phyloP scores from a whole-genome alignment of 2,888 invertebrate genomes.

The Ennomos quercinarius region DNA sequence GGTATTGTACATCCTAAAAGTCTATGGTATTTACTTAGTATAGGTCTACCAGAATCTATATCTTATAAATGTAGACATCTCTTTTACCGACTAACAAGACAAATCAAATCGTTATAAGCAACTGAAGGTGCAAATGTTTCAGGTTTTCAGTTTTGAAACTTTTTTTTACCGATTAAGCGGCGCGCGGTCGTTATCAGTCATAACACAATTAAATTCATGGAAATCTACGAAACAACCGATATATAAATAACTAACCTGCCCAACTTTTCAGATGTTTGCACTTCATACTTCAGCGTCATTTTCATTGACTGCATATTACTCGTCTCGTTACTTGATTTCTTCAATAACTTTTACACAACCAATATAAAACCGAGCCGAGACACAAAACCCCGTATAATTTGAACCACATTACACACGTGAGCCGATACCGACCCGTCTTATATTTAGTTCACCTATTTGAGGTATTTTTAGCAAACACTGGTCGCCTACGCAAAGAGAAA shows the following conservation, averaged over 20 bases:
- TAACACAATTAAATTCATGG: too few relatives aligned
- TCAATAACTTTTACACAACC: slow-evolving; percentile 14
- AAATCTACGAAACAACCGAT: too few relatives aligned
- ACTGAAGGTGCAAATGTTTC: too few relatives aligned
- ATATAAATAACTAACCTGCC: slow-evolving; percentile 63
- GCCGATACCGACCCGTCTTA: slow-evolving; percentile 36
- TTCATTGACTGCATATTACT: slow-evolving; percentile 29
- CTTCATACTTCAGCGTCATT: slow-evolving; percentile 63
- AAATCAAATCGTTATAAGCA: too few relatives aligned
- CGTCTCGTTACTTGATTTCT: not conserved
- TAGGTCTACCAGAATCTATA: too few relatives aligned
- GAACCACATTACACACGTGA: slow-evolving; percentile 19
- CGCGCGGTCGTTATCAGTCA: too few relatives aligned
- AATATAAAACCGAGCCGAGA: slow-evolving; percentile 18
- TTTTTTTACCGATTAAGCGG: too few relatives aligned
- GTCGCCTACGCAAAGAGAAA: slow-evolving; percentile 35
- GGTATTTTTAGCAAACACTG: slow-evolving; percentile 31
- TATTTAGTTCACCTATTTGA: slow-evolving; percentile 39
- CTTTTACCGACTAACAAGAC: too few relatives aligned
- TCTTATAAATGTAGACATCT: too few relatives aligned
- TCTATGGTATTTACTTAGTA: too few relatives aligned
- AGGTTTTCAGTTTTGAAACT: too few relatives aligned
- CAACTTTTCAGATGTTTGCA: slow-evolving; percentile 62
- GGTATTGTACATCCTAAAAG: too few relatives aligned
- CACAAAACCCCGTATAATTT: slow-evolving; percentile 19